Percentiles rank a stretch among this genome's conserved stretches.
Conservation (phyloP, 2,888 invertebrate genomes). For the Ornithoptera alexandrae region DNA sequence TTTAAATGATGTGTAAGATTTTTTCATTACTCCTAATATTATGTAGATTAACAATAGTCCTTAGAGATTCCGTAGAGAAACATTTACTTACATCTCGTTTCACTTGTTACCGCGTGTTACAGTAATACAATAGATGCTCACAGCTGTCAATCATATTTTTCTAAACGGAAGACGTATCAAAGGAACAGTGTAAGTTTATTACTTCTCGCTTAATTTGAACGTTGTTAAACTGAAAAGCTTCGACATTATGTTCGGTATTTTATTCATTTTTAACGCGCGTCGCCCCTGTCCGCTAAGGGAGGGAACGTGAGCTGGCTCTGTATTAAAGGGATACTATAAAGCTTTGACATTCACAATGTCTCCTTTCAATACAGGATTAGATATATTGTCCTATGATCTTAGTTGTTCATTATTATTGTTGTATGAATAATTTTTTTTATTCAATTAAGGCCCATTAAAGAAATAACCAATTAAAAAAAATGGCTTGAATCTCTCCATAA, state of each 20-base stretch:
- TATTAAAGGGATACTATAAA: conserved; percentile 40
- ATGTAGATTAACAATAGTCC: too few species aligned
- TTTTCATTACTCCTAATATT: too few species aligned
- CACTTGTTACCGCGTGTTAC: too few species aligned
- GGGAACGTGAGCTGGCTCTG: conserved; percentile 41
- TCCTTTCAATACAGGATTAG: conserved; percentile 35
- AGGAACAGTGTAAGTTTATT: conserved; percentile 41
- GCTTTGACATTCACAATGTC: conserved; percentile 35
- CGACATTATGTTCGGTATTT: conserved; percentile 31
- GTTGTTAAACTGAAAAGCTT: conserved; percentile 37
- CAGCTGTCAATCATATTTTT: conserved; percentile 41
- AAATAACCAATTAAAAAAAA: too few species aligned
- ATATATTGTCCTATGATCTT: neutral
- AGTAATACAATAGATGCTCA: conserved; percentile 31
- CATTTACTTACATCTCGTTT: too few species aligned
- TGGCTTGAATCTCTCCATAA: too few species aligned
- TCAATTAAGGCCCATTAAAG: too few species aligned
- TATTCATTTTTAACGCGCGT: conserved; percentile 41
- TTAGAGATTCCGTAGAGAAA: too few species aligned
- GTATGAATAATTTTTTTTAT: too few species aligned
- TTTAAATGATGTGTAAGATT: too few species aligned
- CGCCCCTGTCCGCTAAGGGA: conserved; percentile 33
- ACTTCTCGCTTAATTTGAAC: conserved; percentile 45
- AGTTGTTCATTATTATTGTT: neutral
- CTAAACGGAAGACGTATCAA: conserved; percentile 31